Evolutionary conservation across 2,797 vertebrate genomes (phyloP).

Genomic region (Hylomyscus alleni): DNA sequence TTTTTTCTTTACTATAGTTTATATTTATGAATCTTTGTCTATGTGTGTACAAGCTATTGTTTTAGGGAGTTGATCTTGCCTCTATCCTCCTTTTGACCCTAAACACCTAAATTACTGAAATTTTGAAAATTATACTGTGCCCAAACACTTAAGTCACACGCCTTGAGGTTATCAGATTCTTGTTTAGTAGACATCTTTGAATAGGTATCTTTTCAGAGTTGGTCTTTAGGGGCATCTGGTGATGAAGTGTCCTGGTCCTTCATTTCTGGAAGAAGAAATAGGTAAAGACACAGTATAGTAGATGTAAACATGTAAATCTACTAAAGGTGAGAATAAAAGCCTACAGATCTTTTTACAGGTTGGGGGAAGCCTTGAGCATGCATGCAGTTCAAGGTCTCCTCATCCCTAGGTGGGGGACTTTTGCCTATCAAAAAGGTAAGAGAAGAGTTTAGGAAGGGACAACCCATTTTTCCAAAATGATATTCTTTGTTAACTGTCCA

Average conservation of each 20-base stretch:
- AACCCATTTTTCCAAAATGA: background rate
- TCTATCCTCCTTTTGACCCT: background rate
- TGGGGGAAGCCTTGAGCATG: background rate
- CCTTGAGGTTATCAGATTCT: background rate
- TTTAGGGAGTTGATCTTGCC: background rate
- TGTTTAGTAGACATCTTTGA: background rate
- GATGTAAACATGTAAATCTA: background rate
- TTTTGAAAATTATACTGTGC: background rate
- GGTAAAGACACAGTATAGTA: background rate
- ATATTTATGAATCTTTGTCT: background rate
- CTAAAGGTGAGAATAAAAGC: background rate
- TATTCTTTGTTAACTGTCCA: background rate
- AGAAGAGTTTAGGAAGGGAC: background rate
- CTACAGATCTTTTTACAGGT: background rate
- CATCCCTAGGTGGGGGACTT: background rate
- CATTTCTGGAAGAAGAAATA: background rate
- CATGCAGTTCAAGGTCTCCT: background rate
- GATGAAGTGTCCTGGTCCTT: background rate
- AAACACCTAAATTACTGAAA: background rate
- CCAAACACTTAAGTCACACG: background rate
- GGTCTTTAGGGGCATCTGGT: background rate
- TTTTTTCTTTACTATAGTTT: background rate
- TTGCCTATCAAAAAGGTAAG: background rate
- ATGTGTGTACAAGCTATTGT: background rate
- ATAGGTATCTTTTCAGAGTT: background rate